These are phyloP conservation scores for Pitangus sulphuratus DNA, from an alignment of 2,797 vertebrate species.

Conservation along the genomic window DNA sequence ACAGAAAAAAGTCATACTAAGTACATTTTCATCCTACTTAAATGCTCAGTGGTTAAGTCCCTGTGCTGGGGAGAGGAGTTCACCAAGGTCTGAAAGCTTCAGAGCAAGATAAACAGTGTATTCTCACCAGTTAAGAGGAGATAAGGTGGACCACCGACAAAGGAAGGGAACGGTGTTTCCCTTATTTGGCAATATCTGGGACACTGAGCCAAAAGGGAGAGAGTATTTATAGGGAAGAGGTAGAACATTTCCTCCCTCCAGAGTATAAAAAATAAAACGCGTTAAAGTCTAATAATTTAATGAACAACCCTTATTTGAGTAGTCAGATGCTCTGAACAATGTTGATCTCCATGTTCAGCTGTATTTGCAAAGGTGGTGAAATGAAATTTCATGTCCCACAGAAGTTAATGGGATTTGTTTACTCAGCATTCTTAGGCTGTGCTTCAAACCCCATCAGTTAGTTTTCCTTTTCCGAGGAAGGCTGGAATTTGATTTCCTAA, in stretches of 20 bases:
- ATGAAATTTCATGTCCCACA: neutral
- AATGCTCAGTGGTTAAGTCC: slow-evolving; percentile 50
- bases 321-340: slow-evolving; percentile 30
- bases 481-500: neutral
- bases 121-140: slow-evolving; percentile 59
- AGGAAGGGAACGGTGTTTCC: neutral
- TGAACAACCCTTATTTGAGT: neutral
- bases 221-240: slow-evolving; percentile 31
- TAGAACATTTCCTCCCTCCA: slow-evolving; percentile 26
- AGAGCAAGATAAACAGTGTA: slow-evolving; percentile 65
- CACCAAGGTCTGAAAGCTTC: slow-evolving; percentile 51
- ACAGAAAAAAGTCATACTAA: neutral
- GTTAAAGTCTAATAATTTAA: neutral
- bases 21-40: neutral
- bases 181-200: slow-evolving; percentile 32
- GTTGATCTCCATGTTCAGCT: neutral
- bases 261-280: neutral
- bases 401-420: slow-evolving; percentile 24
- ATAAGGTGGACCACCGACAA: slow-evolving; percentile 46
- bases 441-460: neutral
- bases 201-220: neutral
- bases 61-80: slow-evolving; percentile 24
- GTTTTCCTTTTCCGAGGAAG: neutral
- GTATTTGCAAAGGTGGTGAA: neutral
- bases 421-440: neutral